phyloP scores from a whole-genome alignment of 2,113 vertebrate genomes.

The Daubentonia madagascariensis region DNA sequence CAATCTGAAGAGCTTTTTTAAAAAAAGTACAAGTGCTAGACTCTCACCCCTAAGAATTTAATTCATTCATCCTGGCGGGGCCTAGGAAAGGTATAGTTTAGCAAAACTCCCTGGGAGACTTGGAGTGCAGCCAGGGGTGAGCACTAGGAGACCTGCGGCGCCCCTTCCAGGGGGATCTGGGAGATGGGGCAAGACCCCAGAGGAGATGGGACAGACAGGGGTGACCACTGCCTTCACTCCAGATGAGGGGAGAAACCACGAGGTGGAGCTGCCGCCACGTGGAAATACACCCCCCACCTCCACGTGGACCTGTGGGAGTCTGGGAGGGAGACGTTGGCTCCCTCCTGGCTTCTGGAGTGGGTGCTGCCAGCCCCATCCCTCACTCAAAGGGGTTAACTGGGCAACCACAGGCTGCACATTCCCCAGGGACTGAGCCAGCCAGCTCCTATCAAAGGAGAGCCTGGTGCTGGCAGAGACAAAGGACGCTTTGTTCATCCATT shows the following conservation, averaged over 20 bases:
- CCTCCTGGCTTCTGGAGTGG: neutral
- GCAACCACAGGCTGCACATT: fast-evolving
- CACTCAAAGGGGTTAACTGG: neutral
- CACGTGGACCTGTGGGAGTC: neutral
- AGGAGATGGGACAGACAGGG: too few relatives aligned
- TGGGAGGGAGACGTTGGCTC: neutral
- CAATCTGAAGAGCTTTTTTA: neutral
- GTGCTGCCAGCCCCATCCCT: too few relatives aligned
- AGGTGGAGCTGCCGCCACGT: neutral
- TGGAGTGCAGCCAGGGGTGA: neutral
- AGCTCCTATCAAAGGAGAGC: neutral
- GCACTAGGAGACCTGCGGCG: neutral
- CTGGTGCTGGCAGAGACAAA: neutral
- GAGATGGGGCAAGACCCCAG: fast-evolving
- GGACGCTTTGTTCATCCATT: constrained; percentile 7
- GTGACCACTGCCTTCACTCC: neutral
- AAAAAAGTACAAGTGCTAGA: neutral
- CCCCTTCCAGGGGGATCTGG: neutral
- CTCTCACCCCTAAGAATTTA: neutral
- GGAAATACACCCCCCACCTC: too few relatives aligned
- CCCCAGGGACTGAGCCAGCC: neutral
- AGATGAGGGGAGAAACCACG: neutral
- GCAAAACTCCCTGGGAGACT: neutral
- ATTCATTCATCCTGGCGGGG: too few relatives aligned
- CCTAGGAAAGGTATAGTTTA: neutral